phyloP scores from a whole-genome alignment of 2,113 vertebrate species.

The Dolichallabes microphthalmus region DNA sequence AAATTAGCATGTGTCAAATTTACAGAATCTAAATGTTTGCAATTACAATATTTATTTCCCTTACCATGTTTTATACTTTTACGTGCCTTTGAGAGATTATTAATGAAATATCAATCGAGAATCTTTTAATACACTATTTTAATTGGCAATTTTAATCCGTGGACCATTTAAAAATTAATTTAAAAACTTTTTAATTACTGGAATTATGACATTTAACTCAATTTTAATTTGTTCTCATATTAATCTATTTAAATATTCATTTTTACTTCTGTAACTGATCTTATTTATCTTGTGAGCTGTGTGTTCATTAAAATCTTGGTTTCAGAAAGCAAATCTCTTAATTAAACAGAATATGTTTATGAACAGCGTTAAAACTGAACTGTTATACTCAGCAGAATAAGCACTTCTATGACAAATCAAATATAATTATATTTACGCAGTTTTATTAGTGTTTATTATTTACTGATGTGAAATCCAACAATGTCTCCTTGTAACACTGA shows the following conservation, averaged over 20 bases:
- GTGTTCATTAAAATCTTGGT: conserved; percentile 51
- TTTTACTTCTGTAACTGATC: conserved; percentile 43
- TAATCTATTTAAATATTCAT: background rate
- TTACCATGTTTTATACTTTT: background rate
- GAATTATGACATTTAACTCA: background rate
- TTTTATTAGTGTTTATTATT: conserved; percentile 59
- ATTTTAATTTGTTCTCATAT: background rate
- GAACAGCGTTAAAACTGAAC: conserved; percentile 72
- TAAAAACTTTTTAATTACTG: background rate
- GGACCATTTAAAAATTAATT: background rate
- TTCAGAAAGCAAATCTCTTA: conserved; percentile 34
- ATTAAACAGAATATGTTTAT: conserved; percentile 62
- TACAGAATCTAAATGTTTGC: background rate
- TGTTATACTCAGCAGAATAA: conserved; percentile 67
- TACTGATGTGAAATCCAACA: background rate
- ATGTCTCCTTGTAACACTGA: background rate
- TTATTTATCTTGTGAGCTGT: background rate
- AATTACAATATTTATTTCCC: background rate
- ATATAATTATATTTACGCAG: conserved; percentile 71
- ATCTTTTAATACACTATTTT: background rate
- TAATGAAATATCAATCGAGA: background rate
- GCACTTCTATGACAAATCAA: conserved; percentile 74
- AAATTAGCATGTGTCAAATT: background rate
- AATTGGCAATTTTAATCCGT: background rate
- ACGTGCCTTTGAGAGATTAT: background rate